A percentile compares a stretch with the other conserved stretches of the same genome.
Conservation (phyloP, 2,113 vertebrate genomes). For the Pagrus major region DNA sequence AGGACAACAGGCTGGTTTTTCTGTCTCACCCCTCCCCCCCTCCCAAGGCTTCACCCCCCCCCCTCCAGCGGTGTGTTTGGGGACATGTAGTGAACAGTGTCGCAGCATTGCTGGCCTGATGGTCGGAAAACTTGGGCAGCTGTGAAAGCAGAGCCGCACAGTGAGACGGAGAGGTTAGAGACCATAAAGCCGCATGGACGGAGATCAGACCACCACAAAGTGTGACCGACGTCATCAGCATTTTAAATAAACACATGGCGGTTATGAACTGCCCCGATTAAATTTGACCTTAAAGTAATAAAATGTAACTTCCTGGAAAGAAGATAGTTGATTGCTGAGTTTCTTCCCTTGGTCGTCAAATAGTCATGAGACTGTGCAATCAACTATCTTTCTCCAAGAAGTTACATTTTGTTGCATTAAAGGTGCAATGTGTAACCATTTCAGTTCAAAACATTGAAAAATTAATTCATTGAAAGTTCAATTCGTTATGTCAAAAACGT, state of each 20-base stretch:
- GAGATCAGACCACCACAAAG: conserved; percentile 30
- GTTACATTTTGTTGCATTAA: too few relatives aligned
- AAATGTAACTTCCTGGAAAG: too few relatives aligned
- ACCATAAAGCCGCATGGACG: not conserved
- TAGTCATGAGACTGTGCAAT: too few relatives aligned
- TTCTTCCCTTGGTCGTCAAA: too few relatives aligned
- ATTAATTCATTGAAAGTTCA: too few relatives aligned
- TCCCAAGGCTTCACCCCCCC: too few relatives aligned
- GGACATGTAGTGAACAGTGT: conserved; percentile 32
- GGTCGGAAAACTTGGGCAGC: conserved; percentile 68
- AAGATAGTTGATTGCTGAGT: too few relatives aligned
- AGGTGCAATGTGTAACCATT: too few relatives aligned
- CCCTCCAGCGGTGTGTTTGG: not conserved
- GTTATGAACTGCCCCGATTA: not conserved
- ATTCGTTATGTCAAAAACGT: too few relatives aligned
- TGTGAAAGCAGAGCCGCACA: conserved; percentile 71
- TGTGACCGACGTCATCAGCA: conserved; percentile 18
- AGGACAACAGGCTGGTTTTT: conserved; percentile 13
- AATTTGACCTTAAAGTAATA: not conserved
- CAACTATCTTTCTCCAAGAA: too few relatives aligned
- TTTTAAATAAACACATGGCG: conserved; percentile 10
- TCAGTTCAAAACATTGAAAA: too few relatives aligned
- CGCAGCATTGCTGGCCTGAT: not conserved
- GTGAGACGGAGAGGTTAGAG: conserved; percentile 34
- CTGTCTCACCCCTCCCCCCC: too few relatives aligned